A percentile compares a stretch with the other conserved stretches of the same genome.
These are phyloP conservation scores for Coranthus polyacanthus DNA, from an alignment of 2,797 vertebrate genomes.

Conservation along the genomic window DNA sequence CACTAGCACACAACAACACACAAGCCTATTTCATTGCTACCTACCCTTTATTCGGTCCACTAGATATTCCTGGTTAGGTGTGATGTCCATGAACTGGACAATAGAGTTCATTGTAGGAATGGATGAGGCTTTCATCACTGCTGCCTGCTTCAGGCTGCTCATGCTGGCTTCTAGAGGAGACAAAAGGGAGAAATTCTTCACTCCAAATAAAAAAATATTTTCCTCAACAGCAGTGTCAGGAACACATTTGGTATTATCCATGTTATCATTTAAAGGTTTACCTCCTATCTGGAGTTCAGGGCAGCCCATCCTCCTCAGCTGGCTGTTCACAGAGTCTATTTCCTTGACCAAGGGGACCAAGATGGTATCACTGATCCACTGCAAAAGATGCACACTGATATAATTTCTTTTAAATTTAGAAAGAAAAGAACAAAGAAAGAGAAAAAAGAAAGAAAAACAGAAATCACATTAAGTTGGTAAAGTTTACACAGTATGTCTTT, in stretches of 20 bases:
- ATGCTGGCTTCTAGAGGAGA: conserved; percentile 91
- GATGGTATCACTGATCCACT: conserved; percentile 99
- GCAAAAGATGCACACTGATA: conserved; percentile 29
- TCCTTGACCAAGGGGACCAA: conserved; percentile 94
- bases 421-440: too few relatives aligned
- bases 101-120: conserved; percentile 93
- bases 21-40: not conserved
- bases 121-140: conserved; percentile 91
- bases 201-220: not conserved
- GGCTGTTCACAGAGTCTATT: conserved; percentile 92
- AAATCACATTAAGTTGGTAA: not conserved
- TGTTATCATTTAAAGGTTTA: conserved; percentile 54
- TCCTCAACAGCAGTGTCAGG: not conserved
- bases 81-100: conserved; percentile 95
- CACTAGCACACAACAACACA: not conserved
- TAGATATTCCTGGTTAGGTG: conserved; percentile 95
- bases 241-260: not conserved
- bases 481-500: too few relatives aligned
- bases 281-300: conserved; percentile 97
- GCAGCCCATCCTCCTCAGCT: conserved; percentile 95
- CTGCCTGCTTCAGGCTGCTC: conserved; percentile 95
- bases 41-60: conserved; percentile 94
- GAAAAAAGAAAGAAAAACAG: too few relatives aligned
- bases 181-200: conserved; percentile 4
- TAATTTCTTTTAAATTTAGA: not conserved